Evolutionary conservation across 1,140 invertebrate species (phyloP), one percentile per base, ranked within the genome.

Genomic region (Druon quercuslanigerum): DNA sequence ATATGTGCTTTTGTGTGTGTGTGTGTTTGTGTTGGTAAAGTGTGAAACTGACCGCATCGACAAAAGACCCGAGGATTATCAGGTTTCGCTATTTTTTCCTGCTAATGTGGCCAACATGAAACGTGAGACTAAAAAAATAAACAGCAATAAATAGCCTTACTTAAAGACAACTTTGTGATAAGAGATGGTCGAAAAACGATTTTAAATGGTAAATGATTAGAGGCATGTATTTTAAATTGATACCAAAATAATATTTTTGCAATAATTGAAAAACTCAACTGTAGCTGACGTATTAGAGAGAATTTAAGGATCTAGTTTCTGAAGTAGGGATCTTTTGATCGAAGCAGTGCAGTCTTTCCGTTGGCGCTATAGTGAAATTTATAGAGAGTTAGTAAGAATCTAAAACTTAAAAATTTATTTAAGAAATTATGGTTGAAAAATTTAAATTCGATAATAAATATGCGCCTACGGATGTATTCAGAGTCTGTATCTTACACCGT

Each of bases 1-100:
- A 87, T 90, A 40, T 54, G 25, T 79, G 50, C 60, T 40, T 77
- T 51, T 66, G 20, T 73, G 57, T 66, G n/a, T n/a, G n/a, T n/a
- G n/a, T n/a, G n/a, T n/a, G n/a, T n/a, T n/a, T n/a, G n/a, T n/a
- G 20, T 25, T 51, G 71, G 9, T 9, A 46, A 76, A 33, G 66
- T 54, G 54, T 40, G 50, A 76, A 57, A 46, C 20, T 66, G 60
- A 66, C 60, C 13, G 60, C n/a, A 66, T 66, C 60, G n/a, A 66
- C 60, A 66, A 66, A 66, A 66, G 60, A 66, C 14, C 20, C 57
- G 16, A 66, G 57, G 20, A 66, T 40, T 66, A 66, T 66, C 60
- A 66, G 12, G 60, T 66, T 66, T 40, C 60, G 25, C 14, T 25
- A 40, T 66, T 46, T 66, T 66, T 66, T 66, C 13, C 25, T 66